Base-by-base conservation (phyloP, 2,888 invertebrate species). In the Drosophila putrida region DNA sequence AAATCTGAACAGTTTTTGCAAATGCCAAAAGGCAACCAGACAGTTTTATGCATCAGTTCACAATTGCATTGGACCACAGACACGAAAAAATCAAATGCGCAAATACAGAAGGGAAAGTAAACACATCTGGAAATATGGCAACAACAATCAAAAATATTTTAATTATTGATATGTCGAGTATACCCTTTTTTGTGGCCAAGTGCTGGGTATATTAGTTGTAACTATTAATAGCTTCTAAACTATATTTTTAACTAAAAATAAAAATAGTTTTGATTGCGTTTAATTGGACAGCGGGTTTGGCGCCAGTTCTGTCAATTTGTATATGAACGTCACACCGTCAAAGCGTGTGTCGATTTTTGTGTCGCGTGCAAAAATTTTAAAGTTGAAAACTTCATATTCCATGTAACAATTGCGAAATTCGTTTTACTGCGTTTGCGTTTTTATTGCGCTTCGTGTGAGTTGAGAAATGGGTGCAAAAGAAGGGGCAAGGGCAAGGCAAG, bases 201-300 rank as follows among this genome's bases (percentile, higher is more conserved):
- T 11, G 4, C 5, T 41, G 57, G 13, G 60, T 28, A 66, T 46
- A 43, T 28, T 11, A 36, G 25, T 28, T 44, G 15, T 13, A 47
- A 36, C 51, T 46, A 59, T 54, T 39, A 53, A 67, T 60, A 50
- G 44, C 11, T 11, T 20, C 10, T 9, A n/a, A 57, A 49, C 28
- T 41, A 6, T 11, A 15, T 27, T 62, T 51, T 44, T 6, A 4
- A 35, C 35, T 57, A 69, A 63, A 80, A 58, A 72, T 59, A 69
- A 55, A 80, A 63, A 71, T 68, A 80, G 33, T 36, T 62, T 58
- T 35, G 49, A 51, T 64, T 68, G 71, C 64, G 20, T 33, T 28
- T 46, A 81, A 81, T 72, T 81, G 61, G 67, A 67, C 84, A 81
- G 68, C 71, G 80, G 87, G 20, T 10, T 25, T 6, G 28, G 44